A percentile compares a stretch with the other conserved stretches of the same genome.
Evolutionary conservation across 2,113 vertebrate genomes (phyloP).

Genomic region (Fulica atra): DNA sequence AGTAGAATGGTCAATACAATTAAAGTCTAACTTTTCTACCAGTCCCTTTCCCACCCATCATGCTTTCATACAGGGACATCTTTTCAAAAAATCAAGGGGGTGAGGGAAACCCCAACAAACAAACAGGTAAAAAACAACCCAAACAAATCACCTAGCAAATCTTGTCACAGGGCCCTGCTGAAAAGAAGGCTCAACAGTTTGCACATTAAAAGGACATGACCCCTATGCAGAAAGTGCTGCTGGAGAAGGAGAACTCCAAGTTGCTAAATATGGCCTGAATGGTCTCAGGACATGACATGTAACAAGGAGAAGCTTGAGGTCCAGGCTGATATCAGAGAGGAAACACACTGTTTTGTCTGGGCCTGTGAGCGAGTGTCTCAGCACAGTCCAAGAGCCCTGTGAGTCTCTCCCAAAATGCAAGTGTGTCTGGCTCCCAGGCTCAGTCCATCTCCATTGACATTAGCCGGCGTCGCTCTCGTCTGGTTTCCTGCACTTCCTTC

Average conservation of each 20-base stretch:
- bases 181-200: constrained; percentile 62
- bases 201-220: constrained; percentile 31
- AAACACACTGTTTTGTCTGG: constrained; percentile 4
- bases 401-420: not conserved
- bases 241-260: constrained; percentile 61
- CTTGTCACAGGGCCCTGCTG: constrained; percentile 61
- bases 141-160: not conserved
- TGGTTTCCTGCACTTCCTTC: constrained; percentile 83
- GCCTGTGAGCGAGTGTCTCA: constrained; percentile 43
- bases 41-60: not conserved
- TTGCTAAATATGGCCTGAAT: constrained; percentile 55
- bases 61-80: not conserved
- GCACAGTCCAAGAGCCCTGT: constrained; percentile 10
- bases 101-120: not conserved
- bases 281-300: constrained; percentile 54
- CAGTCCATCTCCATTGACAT: constrained; percentile 96
- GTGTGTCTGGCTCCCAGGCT: not conserved
- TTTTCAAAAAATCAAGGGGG: not conserved
- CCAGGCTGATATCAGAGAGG: constrained; percentile 74
- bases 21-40: not conserved
- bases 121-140: not conserved
- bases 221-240: constrained; percentile 70
- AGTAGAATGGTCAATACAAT: not conserved
- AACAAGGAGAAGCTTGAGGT: constrained; percentile 61
- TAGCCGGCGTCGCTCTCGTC: constrained; percentile 83